phyloP scores from a whole-genome alignment of 2,888 invertebrate genomes.

The Drosophila formosana region DNA sequence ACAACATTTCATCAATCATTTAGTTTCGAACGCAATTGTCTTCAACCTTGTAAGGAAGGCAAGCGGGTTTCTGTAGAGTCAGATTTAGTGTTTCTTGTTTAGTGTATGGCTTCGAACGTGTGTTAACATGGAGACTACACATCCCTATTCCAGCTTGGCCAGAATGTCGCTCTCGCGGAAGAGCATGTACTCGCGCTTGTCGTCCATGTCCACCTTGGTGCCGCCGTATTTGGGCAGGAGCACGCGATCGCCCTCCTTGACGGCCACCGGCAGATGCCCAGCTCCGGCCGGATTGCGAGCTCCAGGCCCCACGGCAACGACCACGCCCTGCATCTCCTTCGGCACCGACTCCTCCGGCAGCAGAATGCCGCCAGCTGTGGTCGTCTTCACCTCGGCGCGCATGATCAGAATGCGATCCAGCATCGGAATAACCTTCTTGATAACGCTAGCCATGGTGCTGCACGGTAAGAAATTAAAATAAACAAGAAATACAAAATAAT shows the following conservation, averaged over 20 bases:
- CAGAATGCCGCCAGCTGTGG: conserved; percentile 97
- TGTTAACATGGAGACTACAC: neutral
- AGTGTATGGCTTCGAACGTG: neutral
- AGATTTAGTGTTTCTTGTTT: neutral
- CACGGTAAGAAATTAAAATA: neutral
- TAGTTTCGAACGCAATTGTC: conserved; percentile 72
- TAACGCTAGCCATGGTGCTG: conserved; percentile 62
- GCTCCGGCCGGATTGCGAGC: conserved; percentile 93
- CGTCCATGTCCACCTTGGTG: conserved; percentile 95
- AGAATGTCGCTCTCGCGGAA: conserved; percentile 98
- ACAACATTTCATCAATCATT: conserved; percentile 77
- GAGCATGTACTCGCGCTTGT: conserved; percentile 95
- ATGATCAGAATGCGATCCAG: conserved; percentile 97
- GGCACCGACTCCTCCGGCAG: conserved; percentile 97
- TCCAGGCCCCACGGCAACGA: conserved; percentile 97
- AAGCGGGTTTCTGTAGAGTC: neutral
- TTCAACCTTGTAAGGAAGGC: neutral
- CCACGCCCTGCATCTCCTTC: conserved; percentile 96
- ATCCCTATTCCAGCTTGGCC: conserved; percentile 90
- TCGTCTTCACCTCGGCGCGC: conserved; percentile 94
- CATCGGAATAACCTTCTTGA: conserved; percentile 92
- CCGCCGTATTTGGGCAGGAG: conserved; percentile 99
- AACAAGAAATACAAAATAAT: neutral
- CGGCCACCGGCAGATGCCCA: conserved; percentile 91
- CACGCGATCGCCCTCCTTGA: conserved; percentile 96